Conservation (phyloP, 1,140 invertebrate species). For the Asbolus verrucosus region DNA sequence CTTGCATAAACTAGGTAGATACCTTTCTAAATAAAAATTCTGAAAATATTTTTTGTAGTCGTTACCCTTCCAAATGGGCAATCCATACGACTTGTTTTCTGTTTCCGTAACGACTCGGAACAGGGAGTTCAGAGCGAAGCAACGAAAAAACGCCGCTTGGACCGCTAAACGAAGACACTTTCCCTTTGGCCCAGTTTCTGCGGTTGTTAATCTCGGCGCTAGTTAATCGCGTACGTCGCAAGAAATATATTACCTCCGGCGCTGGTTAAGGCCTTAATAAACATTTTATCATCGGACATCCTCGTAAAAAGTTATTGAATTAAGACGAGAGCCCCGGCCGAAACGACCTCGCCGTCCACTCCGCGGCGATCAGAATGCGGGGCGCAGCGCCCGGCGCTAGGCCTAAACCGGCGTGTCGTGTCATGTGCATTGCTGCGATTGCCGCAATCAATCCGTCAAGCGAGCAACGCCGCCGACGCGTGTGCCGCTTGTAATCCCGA, state of each 20-base stretch:
- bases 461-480: background rate
- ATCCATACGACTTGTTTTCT: too few relatives aligned
- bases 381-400: background rate
- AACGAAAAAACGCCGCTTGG: too few relatives aligned
- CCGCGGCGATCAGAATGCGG: slow-evolving; percentile 8
- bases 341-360: background rate
- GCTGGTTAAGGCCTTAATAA: slow-evolving; percentile 32
- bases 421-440: slow-evolving; percentile 9
- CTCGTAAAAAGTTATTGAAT: slow-evolving; percentile 35
- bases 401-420: background rate
- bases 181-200: background rate
- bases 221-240: slow-evolving; percentile 19
- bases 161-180: background rate
- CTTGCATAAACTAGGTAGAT: too few relatives aligned
- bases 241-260: slow-evolving; percentile 19
- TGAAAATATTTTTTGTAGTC: too few relatives aligned
- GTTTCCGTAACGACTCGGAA: too few relatives aligned
- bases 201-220: slow-evolving; percentile 6
- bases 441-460: slow-evolving; percentile 24
- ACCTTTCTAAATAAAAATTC: too few relatives aligned
- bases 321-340: slow-evolving; percentile 17
- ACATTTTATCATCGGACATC: slow-evolving; percentile 32
- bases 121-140: too few relatives aligned
- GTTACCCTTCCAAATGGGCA: too few relatives aligned
- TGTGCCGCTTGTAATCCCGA: slow-evolving; percentile 22